phyloP scores from a whole-genome alignment of 2,888 invertebrate genomes.

The Orgyia antiqua region DNA sequence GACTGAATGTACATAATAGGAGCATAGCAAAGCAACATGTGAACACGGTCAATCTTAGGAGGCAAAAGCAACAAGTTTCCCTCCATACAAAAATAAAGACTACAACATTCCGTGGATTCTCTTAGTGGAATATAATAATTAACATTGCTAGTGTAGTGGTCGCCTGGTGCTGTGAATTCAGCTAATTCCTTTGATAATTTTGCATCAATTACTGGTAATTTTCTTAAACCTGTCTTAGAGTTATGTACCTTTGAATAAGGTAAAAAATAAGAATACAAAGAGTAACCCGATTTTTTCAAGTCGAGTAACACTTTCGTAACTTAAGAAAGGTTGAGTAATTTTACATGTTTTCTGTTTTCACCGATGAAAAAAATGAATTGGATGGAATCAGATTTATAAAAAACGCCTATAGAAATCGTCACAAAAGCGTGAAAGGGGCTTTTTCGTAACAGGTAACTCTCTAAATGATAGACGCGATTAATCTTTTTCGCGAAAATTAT shows the following conservation, averaged over 20 bases:
- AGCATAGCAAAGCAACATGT: too few species aligned
- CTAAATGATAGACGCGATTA: constrained; percentile 11
- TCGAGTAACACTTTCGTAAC: too few species aligned
- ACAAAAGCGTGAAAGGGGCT: constrained; percentile 7
- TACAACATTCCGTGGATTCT: too few species aligned
- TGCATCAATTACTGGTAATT: too few species aligned
- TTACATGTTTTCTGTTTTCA: constrained; percentile 9
- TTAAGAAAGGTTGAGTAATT: too few species aligned
- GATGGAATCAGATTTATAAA: constrained; percentile 6
- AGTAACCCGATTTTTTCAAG: too few species aligned
- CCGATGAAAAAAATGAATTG: background rate
- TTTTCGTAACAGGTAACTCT: constrained; percentile 3
- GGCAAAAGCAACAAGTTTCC: constrained; percentile 54
- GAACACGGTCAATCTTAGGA: constrained; percentile 42
- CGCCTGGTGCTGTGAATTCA: too few species aligned
- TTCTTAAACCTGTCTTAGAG: too few species aligned
- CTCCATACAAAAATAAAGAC: constrained; percentile 61
- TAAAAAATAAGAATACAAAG: too few species aligned
- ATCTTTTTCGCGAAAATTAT: constrained; percentile 14
- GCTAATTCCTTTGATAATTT: too few species aligned
- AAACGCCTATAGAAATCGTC: constrained; percentile 4
- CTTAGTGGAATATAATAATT: constrained; percentile 73
- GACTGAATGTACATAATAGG: constrained; percentile 28
- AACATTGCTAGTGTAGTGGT: too few species aligned
- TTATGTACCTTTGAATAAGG: too few species aligned